Conservation (phyloP, 2,797 vertebrate species). For the Sphaeramia orbicularis region DNA sequence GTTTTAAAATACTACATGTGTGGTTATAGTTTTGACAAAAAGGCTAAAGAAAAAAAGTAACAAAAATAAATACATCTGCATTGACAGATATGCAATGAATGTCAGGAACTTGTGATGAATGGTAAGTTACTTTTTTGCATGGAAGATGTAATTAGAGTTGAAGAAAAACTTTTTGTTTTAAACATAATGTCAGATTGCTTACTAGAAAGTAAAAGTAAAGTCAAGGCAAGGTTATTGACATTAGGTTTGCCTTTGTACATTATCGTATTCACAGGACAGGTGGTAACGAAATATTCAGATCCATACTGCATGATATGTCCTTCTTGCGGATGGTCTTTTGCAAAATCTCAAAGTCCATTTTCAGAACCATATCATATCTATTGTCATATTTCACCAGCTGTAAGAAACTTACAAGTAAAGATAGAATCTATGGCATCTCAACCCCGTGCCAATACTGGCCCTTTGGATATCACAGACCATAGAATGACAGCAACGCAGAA, state of each 20-base stretch:
- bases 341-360: slow-evolving; percentile 36
- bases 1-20: slow-evolving; percentile 76
- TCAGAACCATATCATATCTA: slow-evolving; percentile 37
- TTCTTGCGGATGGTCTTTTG: slow-evolving; percentile 13
- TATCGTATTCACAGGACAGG: slow-evolving; percentile 39
- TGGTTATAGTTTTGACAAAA: slow-evolving; percentile 71
- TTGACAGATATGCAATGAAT: slow-evolving; percentile 42
- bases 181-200: slow-evolving; percentile 9
- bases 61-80: slow-evolving; percentile 85
- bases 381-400: slow-evolving; percentile 44
- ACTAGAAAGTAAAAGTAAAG: slow-evolving; percentile 29
- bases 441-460: slow-evolving; percentile 41
- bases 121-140: slow-evolving; percentile 20
- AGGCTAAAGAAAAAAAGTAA: slow-evolving; percentile 66
- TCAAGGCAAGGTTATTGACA: slow-evolving; percentile 21
- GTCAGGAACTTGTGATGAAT: slow-evolving; percentile 26
- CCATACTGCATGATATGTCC: slow-evolving; percentile 42
- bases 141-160: slow-evolving; percentile 20
- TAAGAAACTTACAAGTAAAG: slow-evolving; percentile 45
- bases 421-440: slow-evolving; percentile 59
- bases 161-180: not conserved
- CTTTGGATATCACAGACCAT: slow-evolving; percentile 56
- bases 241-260: slow-evolving; percentile 25
- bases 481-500: slow-evolving; percentile 49
- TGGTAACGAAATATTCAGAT: slow-evolving; percentile 46